Evolutionary conservation across 2,797 vertebrate genomes (phyloP).

Genomic region (Eutrigla gurnardus): DNA sequence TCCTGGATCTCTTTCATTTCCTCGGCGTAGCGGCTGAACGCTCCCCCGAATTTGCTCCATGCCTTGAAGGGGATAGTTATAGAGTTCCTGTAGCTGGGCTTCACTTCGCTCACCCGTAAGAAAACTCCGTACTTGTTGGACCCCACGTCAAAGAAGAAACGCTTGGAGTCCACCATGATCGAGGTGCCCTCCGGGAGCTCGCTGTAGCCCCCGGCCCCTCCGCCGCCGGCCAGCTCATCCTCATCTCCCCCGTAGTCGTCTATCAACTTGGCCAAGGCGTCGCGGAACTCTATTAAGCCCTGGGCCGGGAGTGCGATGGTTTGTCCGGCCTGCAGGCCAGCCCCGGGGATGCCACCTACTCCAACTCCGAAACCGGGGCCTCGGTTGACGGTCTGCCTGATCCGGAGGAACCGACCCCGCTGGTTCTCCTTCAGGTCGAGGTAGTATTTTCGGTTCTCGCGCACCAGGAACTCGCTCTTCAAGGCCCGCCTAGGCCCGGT

Average conservation of each 20-base stretch:
- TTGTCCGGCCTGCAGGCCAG: constrained; percentile 91
- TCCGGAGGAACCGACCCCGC: constrained; percentile 91
- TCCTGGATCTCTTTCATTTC: constrained; percentile 99
- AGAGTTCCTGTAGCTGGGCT: constrained; percentile 97
- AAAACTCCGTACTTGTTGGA: constrained; percentile 99
- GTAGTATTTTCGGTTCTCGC: constrained; percentile 95
- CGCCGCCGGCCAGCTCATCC: constrained; percentile 90
- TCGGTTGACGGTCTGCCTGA: constrained; percentile 93
- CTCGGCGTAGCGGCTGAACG: constrained; percentile 95
- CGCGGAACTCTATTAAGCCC: constrained; percentile 95
- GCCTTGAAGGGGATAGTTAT: constrained; percentile 97
- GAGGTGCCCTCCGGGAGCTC: constrained; percentile 97
- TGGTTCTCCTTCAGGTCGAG: constrained; percentile 95
- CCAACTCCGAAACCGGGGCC: constrained; percentile 89
- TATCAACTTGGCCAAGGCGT: constrained; percentile 94
- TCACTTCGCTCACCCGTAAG: constrained; percentile 95
- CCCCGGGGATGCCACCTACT: constrained; percentile 80
- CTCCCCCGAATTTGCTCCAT: constrained; percentile 96
- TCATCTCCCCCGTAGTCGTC: constrained; percentile 96
- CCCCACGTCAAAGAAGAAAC: constrained; percentile 98
- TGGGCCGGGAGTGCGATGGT: constrained; percentile 95
- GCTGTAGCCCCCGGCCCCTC: constrained; percentile 87
- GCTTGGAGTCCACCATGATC: constrained; percentile 96
- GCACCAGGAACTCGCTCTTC: constrained; percentile 94
- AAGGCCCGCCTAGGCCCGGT: constrained; percentile 92